Evolutionary conservation across 1,140 invertebrate species (phyloP).

Genomic region (Drosophila gunungcola): DNA sequence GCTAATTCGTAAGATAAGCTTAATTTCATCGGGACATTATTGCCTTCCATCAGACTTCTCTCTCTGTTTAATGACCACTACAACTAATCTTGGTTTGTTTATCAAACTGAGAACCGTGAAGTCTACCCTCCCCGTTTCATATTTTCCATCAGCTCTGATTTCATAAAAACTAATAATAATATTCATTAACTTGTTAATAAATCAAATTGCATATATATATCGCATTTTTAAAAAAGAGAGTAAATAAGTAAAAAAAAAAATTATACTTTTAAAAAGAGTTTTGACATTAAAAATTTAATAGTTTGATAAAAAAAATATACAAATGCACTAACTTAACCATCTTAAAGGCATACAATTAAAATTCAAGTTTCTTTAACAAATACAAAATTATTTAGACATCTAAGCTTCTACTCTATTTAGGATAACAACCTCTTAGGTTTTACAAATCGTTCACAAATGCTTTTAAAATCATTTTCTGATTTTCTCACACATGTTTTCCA

Average conservation of each 20-base stretch:
- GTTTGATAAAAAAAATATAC: background rate
- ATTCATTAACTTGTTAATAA: conserved; percentile 6
- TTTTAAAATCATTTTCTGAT: background rate
- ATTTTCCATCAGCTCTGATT: conserved; percentile 9
- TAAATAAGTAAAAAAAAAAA: too few relatives aligned
- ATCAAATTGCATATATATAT: background rate
- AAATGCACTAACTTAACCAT: background rate
- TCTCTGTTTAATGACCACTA: conserved; percentile 20
- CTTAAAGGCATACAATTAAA: background rate
- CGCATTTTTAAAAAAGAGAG: too few relatives aligned
- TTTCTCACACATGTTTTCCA: conserved; percentile 29
- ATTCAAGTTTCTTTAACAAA: background rate
- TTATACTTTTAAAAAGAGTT: too few relatives aligned
- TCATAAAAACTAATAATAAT: conserved; percentile 6
- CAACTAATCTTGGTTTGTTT: conserved; percentile 66
- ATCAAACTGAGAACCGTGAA: conserved; percentile 45
- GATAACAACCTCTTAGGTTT: background rate
- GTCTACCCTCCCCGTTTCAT: background rate
- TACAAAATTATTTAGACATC: background rate
- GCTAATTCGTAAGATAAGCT: conserved; percentile 64
- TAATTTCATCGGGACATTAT: conserved; percentile 69
- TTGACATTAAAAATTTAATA: too few relatives aligned
- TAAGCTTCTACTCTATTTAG: background rate
- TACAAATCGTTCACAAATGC: background rate
- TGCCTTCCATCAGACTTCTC: conserved; percentile 57